A percentile compares a stretch with the other conserved stretches of the same genome.
phyloP scores from a whole-genome alignment of 2,113 vertebrate species.

The Petrocephalus microphthalmus region DNA sequence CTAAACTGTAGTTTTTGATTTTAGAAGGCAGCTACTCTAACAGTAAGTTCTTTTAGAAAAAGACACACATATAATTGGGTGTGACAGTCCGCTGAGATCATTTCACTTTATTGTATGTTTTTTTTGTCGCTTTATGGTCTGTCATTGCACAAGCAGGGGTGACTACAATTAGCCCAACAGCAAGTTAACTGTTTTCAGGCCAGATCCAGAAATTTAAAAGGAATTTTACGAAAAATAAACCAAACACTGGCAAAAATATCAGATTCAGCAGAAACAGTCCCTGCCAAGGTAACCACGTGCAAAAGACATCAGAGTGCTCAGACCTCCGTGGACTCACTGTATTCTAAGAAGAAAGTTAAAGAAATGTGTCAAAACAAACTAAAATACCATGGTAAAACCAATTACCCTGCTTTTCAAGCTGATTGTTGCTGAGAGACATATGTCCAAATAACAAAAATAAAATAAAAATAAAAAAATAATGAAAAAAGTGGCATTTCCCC shows the following conservation, averaged over 20 bases:
- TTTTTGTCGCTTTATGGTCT: neutral
- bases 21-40: neutral
- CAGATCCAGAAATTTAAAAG: neutral
- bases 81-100: neutral
- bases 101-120: neutral
- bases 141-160: neutral
- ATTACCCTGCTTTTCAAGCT: neutral
- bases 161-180: neutral
- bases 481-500: neutral
- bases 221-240: neutral
- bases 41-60: neutral
- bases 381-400: neutral
- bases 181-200: conserved; percentile 10
- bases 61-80: neutral
- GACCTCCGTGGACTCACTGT: neutral
- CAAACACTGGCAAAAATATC: neutral
- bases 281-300: neutral
- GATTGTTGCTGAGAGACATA: neutral
- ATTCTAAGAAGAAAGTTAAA: neutral
- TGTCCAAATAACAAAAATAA: neutral
- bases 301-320: neutral
- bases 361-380: neutral
- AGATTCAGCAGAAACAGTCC: neutral
- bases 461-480: neutral
- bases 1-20: neutral